A percentile compares a stretch with the other conserved stretches of the same genome.
These are phyloP conservation scores for Chunga burmeisteri DNA, from an alignment of 2,113 vertebrate species.

Conservation along the genomic window DNA sequence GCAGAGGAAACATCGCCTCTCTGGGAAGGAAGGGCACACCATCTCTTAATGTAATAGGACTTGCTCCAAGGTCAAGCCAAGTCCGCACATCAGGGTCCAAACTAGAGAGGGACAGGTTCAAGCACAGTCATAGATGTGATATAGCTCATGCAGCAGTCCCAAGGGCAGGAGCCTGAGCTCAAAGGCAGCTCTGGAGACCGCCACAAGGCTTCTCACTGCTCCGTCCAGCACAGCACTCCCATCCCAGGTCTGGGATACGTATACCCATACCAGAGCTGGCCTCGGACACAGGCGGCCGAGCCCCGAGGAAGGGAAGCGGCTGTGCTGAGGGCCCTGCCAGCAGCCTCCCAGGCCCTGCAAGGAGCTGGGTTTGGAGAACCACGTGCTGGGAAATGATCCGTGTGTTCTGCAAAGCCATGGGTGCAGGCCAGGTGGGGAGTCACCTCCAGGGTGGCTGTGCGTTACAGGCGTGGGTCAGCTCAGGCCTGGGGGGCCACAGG, in stretches of 20 bases:
- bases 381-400: background rate
- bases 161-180: background rate
- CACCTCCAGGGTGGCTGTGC: background rate
- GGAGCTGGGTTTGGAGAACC: background rate
- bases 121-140: background rate
- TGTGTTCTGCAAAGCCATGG: background rate
- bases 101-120: background rate
- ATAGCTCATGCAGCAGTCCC: fast-evolving
- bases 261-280: background rate
- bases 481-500: background rate
- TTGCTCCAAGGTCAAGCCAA: background rate
- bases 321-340: background rate
- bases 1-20: background rate
- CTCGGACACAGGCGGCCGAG: background rate
- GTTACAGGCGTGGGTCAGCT: background rate
- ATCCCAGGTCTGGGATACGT: background rate
- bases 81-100: background rate
- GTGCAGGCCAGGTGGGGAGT: background rate
- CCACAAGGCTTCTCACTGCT: background rate
- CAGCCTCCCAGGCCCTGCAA: background rate
- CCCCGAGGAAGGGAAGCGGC: background rate
- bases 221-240: background rate
- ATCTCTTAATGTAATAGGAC: background rate
- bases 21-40: background rate
- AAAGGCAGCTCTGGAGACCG: background rate